These are phyloP conservation scores for Neosilurus hyrtlii DNA, from an alignment of 2,797 vertebrate species.

Conservation along the genomic window DNA sequence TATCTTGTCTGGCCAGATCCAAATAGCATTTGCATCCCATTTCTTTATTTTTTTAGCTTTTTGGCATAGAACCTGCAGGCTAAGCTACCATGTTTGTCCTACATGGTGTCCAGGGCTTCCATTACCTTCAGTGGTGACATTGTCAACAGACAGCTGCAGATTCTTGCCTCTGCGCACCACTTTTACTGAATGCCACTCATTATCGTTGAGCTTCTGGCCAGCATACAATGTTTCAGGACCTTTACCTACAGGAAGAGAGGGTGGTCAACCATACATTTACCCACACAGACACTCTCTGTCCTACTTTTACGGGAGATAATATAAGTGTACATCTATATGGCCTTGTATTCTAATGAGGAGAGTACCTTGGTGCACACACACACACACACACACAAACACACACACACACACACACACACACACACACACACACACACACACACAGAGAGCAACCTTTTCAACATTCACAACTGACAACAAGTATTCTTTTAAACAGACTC, in stretches of 20 bases:
- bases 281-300: neutral
- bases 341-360: slow-evolving; percentile 4
- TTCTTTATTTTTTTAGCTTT: neutral
- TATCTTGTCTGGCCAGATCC: neutral
- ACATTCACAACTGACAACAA: neutral
- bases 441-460: neutral
- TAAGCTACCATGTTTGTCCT: slow-evolving; percentile 5
- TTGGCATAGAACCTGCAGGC: neutral
- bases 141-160: slow-evolving; percentile 92
- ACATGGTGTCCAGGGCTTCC: neutral
- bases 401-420: neutral
- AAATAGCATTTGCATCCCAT: neutral
- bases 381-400: neutral
- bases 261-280: slow-evolving; percentile 30
- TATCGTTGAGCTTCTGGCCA: slow-evolving; percentile 91
- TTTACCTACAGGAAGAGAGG: slow-evolving; percentile 77
- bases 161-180: slow-evolving; percentile 86
- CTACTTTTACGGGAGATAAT: neutral
- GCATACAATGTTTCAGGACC: slow-evolving; percentile 87
- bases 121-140: slow-evolving; percentile 90
- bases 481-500: too few relatives aligned
- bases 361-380: slow-evolving; percentile 10
- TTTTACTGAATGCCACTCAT: slow-evolving; percentile 92
- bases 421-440: too few relatives aligned
- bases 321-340: neutral